Percentiles rank a stretch among this genome's conserved stretches.
Conservation (phyloP, 2,113 vertebrate genomes). For the Periophthalmodon schlosseri region DNA sequence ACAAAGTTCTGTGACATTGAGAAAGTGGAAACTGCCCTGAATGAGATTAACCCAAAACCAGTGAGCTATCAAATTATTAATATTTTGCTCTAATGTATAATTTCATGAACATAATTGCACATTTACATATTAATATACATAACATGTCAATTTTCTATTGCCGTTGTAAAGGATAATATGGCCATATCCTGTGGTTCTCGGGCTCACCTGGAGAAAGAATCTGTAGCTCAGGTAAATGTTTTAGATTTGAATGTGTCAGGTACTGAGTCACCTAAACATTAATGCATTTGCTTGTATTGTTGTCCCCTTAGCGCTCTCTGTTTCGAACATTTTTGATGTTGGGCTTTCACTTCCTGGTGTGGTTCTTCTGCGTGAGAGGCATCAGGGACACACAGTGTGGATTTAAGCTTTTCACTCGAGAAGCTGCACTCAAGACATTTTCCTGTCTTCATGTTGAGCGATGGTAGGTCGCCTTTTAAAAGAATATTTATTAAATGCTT, state of each 20-base stretch:
- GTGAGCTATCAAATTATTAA: constrained; percentile 62
- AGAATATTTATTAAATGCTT: background rate
- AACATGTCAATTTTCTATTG: background rate
- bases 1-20: constrained; percentile 93
- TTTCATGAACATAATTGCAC: background rate
- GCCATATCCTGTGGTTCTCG: constrained; percentile 96
- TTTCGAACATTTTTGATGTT: constrained; percentile 95
- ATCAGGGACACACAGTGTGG: constrained; percentile 94
- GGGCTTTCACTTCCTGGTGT: constrained; percentile 97
- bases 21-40: constrained; percentile 88
- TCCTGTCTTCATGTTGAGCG: constrained; percentile 90
- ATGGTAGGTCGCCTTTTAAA: constrained; percentile 79
- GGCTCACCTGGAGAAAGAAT: constrained; percentile 92
- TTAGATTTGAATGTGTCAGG: background rate
- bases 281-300: background rate
- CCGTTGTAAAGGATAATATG: constrained; percentile 82
- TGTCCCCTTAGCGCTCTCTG: constrained; percentile 84
- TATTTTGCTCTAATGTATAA: background rate
- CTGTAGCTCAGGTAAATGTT: constrained; percentile 86
- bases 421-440: constrained; percentile 89
- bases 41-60: constrained; percentile 81
- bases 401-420: constrained; percentile 93
- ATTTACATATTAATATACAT: background rate
- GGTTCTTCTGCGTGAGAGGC: constrained; percentile 94
- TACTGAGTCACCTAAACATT: no score